phyloP scores from a whole-genome alignment of 2,888 invertebrate genomes.

The Standfussiana lucernea region DNA sequence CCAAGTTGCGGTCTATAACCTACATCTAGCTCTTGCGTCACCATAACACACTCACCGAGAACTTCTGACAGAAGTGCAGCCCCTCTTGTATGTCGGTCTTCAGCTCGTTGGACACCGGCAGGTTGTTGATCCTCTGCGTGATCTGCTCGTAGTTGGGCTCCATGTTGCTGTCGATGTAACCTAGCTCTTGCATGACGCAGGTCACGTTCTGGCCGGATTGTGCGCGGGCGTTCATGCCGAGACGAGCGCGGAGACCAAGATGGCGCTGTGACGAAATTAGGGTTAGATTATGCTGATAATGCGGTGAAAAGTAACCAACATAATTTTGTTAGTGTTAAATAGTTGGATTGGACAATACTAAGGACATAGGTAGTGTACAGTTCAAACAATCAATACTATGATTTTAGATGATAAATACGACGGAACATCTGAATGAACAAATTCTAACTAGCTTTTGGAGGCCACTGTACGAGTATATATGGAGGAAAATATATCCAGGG shows the following conservation, averaged over 20 bases:
- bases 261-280: slow-evolving; percentile 85
- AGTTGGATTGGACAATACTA: no score
- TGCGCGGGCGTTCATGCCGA: slow-evolving; percentile 89
- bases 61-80: slow-evolving; percentile 92
- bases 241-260: slow-evolving; percentile 91
- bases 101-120: slow-evolving; percentile 91
- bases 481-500: no score
- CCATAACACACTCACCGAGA: slow-evolving; percentile 89
- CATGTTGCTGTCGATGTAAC: slow-evolving; percentile 92
- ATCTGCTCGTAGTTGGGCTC: slow-evolving; percentile 93
- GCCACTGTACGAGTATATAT: no score
- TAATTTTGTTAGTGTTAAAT: background rate
- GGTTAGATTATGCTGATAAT: background rate
- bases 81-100: slow-evolving; percentile 92
- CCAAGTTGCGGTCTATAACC: background rate
- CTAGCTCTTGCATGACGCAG: slow-evolving; percentile 93
- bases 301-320: background rate
- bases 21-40: background rate
- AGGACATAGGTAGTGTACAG: no score
- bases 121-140: slow-evolving; percentile 90
- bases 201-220: slow-evolving; percentile 91
- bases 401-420: no score
- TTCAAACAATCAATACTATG: no score
- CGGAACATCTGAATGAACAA: no score
- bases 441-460: no score